A percentile compares a stretch with the other conserved stretches of the same genome.
Evolutionary conservation across 1,140 invertebrate species (phyloP).

Genomic region (Babylonia areolata): DNA sequence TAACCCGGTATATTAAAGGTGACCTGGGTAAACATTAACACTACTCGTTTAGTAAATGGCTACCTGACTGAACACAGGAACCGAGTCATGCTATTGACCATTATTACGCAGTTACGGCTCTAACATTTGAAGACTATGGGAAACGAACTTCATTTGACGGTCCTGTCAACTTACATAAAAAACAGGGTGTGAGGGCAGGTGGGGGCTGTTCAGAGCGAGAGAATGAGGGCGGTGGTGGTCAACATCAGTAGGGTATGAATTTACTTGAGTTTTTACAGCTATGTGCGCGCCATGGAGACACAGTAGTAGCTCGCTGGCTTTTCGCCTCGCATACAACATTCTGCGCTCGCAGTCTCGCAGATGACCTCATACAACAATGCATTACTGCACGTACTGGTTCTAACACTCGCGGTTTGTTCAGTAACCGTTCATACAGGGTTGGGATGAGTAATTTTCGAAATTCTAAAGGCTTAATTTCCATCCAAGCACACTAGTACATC

Average conservation of each 20-base stretch:
- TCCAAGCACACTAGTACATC: constrained; percentile 45
- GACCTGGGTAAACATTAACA: too few relatives aligned
- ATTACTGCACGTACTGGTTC: constrained; percentile 58
- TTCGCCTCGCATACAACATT: constrained; percentile 35
- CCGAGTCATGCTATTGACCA: too few relatives aligned
- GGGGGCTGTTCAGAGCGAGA: not conserved
- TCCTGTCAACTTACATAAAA: not conserved
- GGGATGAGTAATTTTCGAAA: constrained; percentile 46
- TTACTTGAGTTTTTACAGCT: constrained; percentile 38
- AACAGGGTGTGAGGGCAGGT: not conserved
- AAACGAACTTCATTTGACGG: constrained; percentile 5
- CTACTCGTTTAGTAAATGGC: too few relatives aligned
- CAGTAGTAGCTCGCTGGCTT: constrained; percentile 35
- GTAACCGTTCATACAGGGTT: constrained; percentile 48
- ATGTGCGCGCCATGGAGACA: constrained; percentile 36
- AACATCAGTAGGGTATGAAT: constrained; percentile 27
- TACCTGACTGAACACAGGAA: too few relatives aligned
- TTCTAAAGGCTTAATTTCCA: constrained; percentile 47
- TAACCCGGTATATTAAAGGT: too few relatives aligned
- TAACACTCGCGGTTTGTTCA: constrained; percentile 34
- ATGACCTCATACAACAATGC: constrained; percentile 61
- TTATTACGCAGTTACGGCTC: too few relatives aligned
- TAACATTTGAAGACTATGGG: not conserved
- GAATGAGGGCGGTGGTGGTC: constrained; percentile 23
- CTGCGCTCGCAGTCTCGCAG: constrained; percentile 41